These are phyloP conservation scores for Drosophila barbarae DNA, from an alignment of 2,888 invertebrate species.

Conservation along the genomic window DNA sequence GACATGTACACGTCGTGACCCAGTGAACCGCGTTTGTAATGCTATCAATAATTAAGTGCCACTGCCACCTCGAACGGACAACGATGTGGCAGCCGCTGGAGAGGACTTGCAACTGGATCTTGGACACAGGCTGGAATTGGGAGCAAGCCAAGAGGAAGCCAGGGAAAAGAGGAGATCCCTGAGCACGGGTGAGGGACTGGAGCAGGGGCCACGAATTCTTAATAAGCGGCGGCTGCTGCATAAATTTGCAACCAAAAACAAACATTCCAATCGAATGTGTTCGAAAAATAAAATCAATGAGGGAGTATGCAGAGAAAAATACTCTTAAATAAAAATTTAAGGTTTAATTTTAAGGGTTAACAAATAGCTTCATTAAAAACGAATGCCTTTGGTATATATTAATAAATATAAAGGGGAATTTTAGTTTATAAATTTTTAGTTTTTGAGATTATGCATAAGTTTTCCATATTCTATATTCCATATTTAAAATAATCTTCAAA, in stretches of 20 bases:
- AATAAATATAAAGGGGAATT: too few relatives aligned
- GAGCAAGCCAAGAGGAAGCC: not conserved
- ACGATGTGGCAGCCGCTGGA: constrained; percentile 12
- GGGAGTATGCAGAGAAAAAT: not conserved
- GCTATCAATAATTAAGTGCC: constrained; percentile 74
- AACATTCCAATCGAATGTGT: constrained; percentile 34
- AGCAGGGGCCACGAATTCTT: constrained; percentile 60
- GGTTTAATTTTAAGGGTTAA: not conserved
- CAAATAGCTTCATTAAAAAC: not conserved
- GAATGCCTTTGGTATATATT: too few relatives aligned
- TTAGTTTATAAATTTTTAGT: too few relatives aligned
- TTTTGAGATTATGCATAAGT: not conserved
- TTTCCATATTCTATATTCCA: not conserved
- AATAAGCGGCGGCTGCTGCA: constrained; percentile 73
- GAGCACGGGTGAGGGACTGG: constrained; percentile 11
- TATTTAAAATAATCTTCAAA: not conserved
- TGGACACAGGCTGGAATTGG: not conserved
- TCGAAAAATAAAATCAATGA: not conserved
- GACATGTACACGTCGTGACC: constrained; percentile 60
- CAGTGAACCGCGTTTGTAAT: constrained; percentile 68
- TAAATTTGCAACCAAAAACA: constrained; percentile 63
- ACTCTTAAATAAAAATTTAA: not conserved
- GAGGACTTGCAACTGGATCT: constrained; percentile 21
- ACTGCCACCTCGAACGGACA: constrained; percentile 61
- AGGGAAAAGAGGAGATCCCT: not conserved